A percentile compares a stretch with the other conserved stretches of the same genome.
Evolutionary conservation across 2,888 invertebrate genomes (phyloP).

Genomic region (Anthophora plumipes): DNA sequence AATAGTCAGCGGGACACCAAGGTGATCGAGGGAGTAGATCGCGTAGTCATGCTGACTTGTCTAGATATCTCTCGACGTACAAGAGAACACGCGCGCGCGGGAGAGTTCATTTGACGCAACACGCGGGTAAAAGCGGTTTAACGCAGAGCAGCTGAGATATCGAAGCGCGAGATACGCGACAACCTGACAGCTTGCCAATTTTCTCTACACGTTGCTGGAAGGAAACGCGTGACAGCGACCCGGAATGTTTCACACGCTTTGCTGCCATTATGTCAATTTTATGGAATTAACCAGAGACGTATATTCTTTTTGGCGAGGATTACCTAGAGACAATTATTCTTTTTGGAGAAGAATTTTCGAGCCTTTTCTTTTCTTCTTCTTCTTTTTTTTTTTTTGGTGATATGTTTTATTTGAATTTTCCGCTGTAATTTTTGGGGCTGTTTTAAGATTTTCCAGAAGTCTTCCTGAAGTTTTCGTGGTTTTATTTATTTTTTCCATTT

Average conservation of each 20-base stretch:
- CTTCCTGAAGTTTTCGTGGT: too few relatives aligned
- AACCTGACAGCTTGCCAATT: constrained; percentile 44
- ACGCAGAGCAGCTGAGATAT: constrained; percentile 14
- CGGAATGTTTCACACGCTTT: not conserved
- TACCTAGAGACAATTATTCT: not conserved
- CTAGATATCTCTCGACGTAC: constrained; percentile 21
- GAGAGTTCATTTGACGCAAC: constrained; percentile 31
- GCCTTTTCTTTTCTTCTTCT: too few relatives aligned
- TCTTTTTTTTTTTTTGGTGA: too few relatives aligned
- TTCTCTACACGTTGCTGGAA: not conserved
- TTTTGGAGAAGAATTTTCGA: too few relatives aligned
- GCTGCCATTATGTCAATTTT: not conserved
- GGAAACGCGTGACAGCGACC: constrained; percentile 6
- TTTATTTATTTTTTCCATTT: too few relatives aligned
- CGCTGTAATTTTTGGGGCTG: too few relatives aligned
- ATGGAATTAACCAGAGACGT: too few relatives aligned
- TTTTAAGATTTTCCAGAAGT: too few relatives aligned
- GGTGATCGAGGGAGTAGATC: constrained; percentile 71
- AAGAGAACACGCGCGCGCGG: constrained; percentile 12
- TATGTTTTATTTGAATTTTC: too few relatives aligned
- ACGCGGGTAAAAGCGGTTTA: constrained; percentile 41
- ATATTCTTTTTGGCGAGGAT: too few relatives aligned
- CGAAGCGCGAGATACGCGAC: constrained; percentile 26
- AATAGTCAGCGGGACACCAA: constrained; percentile 79
- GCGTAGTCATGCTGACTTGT: constrained; percentile 79